Evolutionary conservation across 2,797 vertebrate species (phyloP).

Genomic region (Sebastiscus tertius): DNA sequence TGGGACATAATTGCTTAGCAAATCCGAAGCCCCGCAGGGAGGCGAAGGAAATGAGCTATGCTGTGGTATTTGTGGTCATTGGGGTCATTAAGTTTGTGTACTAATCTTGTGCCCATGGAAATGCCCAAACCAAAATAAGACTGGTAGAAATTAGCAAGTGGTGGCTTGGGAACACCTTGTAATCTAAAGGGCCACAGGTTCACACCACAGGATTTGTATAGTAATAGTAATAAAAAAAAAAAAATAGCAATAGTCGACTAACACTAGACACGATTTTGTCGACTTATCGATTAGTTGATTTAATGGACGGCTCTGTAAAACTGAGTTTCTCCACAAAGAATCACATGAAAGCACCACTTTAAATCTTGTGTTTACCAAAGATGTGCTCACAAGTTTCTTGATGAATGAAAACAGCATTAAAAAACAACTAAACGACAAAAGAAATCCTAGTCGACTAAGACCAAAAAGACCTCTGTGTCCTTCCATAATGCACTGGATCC

Average conservation of each 20-base stretch:
- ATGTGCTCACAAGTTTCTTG: too few species aligned
- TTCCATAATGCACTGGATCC: neutral
- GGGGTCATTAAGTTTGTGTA: conserved; percentile 28
- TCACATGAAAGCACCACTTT: too few species aligned
- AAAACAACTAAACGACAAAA: too few species aligned
- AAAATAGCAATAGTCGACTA: neutral
- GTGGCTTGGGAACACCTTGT: neutral
- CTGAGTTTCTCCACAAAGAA: too few species aligned
- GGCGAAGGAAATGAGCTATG: conserved; percentile 25
- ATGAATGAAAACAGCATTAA: too few species aligned
- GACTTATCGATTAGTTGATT: too few species aligned
- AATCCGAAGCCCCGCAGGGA: conserved; percentile 36
- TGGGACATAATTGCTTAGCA: conserved; percentile 43
- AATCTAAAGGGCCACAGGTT: neutral
- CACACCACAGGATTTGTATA: neutral
- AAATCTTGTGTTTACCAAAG: too few species aligned
- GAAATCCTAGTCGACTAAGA: neutral
- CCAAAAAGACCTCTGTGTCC: neutral
- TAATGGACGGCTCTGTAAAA: too few species aligned
- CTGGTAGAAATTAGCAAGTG: neutral
- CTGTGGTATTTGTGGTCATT: conserved; percentile 33
- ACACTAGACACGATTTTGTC: too few species aligned
- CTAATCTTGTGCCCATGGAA: conserved; percentile 21
- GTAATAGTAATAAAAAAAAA: too few species aligned
- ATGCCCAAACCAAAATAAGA: conserved; percentile 1